Conservation (phyloP, 1,140 invertebrate species). For the Cherax destructor region DNA sequence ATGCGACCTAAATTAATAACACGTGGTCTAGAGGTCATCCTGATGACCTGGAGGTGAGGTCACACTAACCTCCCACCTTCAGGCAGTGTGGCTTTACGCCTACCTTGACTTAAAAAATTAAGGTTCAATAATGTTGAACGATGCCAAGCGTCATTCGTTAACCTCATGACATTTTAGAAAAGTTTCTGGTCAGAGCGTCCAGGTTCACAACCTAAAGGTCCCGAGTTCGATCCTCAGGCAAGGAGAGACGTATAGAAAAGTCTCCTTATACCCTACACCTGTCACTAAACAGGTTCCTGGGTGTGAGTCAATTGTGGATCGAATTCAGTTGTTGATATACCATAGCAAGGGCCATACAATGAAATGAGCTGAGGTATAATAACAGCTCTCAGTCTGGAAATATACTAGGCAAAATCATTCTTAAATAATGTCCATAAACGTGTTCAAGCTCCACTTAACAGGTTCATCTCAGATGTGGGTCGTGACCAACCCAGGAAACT, state of each 20-base stretch:
- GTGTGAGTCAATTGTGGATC: too few relatives aligned
- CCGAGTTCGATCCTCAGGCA: too few relatives aligned
- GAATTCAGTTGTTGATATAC: too few relatives aligned
- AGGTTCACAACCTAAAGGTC: too few relatives aligned
- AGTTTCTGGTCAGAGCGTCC: neutral
- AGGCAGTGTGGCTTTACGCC: neutral
- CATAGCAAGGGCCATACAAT: too few relatives aligned
- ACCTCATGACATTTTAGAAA: neutral
- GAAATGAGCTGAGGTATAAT: too few relatives aligned
- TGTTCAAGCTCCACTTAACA: neutral
- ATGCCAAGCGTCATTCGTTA: neutral
- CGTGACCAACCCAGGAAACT: neutral
- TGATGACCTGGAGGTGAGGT: neutral
- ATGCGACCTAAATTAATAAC: constrained; percentile 22
- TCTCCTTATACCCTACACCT: too few relatives aligned
- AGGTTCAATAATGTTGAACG: neutral
- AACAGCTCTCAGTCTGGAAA: too few relatives aligned
- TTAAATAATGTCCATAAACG: neutral
- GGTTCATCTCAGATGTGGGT: neutral
- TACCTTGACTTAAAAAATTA: neutral
- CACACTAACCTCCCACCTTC: neutral
- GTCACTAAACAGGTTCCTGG: too few relatives aligned
- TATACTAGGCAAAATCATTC: neutral
- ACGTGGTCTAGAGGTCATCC: neutral
- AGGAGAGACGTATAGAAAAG: too few relatives aligned